These are phyloP conservation scores for Carassius carassius DNA, from an alignment of 2,113 vertebrate species.

Conservation along the genomic window DNA sequence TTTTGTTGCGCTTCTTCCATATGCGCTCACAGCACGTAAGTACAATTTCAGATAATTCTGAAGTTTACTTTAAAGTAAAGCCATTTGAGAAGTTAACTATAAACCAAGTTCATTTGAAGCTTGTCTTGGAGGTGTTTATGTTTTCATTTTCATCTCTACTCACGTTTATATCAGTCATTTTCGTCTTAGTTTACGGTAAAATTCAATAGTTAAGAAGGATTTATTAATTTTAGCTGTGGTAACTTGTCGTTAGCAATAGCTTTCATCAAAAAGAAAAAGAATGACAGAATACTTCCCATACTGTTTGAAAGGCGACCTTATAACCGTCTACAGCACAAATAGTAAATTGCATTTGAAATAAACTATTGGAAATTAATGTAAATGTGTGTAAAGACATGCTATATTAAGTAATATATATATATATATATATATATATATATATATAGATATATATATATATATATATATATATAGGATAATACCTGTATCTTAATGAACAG, in stretches of 20 bases:
- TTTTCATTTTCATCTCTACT: neutral
- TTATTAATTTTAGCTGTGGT: neutral
- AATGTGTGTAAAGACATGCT: neutral
- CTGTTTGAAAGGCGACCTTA: neutral
- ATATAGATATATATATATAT: neutral
- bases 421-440: neutral
- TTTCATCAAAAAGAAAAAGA: neutral
- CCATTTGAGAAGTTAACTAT: neutral
- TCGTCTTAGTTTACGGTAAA: neutral
- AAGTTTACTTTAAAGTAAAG: neutral
- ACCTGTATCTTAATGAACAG: neutral
- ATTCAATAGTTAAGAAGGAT: neutral
- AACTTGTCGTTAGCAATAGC: neutral
- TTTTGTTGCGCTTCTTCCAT: constrained; percentile 62
- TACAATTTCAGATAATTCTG: constrained; percentile 39
- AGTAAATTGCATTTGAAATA: neutral
- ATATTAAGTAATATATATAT: neutral
- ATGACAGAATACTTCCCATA: neutral
- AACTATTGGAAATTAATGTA: neutral
- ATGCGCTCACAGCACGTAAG: constrained; percentile 68
- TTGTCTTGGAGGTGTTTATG: neutral
- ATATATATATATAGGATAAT: neutral
- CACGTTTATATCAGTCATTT: neutral
- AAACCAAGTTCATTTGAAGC: neutral
- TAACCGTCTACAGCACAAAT: neutral